Evolutionary conservation across 2,888 invertebrate species (phyloP), one percentile per base, ranked within the genome.

Genomic region (Perdita meconis): DNA sequence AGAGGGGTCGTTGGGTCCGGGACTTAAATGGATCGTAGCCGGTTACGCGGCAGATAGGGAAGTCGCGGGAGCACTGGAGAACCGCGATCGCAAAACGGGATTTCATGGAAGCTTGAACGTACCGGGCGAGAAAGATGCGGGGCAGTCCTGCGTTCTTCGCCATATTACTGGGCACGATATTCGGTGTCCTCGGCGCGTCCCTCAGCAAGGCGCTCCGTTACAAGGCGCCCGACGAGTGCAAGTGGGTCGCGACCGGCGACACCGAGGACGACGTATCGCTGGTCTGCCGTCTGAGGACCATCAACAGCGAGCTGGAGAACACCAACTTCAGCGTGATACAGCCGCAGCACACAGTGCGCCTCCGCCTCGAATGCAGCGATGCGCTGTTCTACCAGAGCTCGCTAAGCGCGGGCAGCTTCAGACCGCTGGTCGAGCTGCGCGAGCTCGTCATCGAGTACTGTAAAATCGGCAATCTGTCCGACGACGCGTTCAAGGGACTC

Each of bases 241-340:
- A 96, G 88, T 96, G 96, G 96, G 95, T 95, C 85, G 95, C 95
- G 81, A 95, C 95, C 89, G 95, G 94, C 87, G 94, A 94, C 81
- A 94, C 94, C 88, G 94, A 94, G 85, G 94, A 94, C 89, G 94
- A 94, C 87, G 96, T 96, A 60, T 95, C 96, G 26, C 93, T 96
- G 80, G 95, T 96, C 87, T 96, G 96, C 90, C 94, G 95, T 82
- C 92, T 96, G 81, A 94, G 96, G 86, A 96, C 96, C 88, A 96
- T 96, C 92, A 96, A 96, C 93, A 96, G 96, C 92, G 96, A 96
- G 93, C 93, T 96, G 90, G 96, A 96, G 93, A 96, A 96, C 92
- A 96, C 96, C 74, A 96, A 96, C 91, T 96, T 96, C 92, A 96
- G 96, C 93, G 96, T 96, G 80, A 96, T 97, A 86, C 96, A 97